Base-by-base conservation (phyloP, 2,797 vertebrate genomes). In the Gymnodraco acuticeps region DNA sequence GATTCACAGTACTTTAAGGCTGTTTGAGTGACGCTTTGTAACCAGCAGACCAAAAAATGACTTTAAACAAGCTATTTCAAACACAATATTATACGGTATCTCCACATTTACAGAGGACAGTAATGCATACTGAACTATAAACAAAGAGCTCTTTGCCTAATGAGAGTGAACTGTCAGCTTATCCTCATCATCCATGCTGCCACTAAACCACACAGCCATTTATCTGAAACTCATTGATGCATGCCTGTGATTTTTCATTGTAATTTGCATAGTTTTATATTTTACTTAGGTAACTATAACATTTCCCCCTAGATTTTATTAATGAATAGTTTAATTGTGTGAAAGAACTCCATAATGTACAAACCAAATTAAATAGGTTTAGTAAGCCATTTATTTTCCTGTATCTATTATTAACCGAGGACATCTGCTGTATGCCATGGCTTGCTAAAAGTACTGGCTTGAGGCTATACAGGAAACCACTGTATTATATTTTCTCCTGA, bases 1-100 rank as follows among this genome's bases (percentile, higher is more conserved):
- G 23, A 60, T 41, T 70, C n/a, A 42, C 27, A 66, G 11, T n/a
- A 19, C 19, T 23, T 20, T 2, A 11, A 53, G 33, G 54, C 11
- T 74, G 33, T 59, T 64, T 20, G 19, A 45, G 14, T 45, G 16
- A 72, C 19, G 2, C 52, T 50, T 59, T 45, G 15, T 43, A 53
- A 53, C 23, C 15, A 64, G 55, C 41, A 50, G 20, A 43, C 17
- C 20, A 41, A 45, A 41, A 45, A 61, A 70, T 50, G 0, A 45
- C 73, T 65, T 1, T 60, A 14, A 53, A 14, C 10, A 54, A 10
- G 8, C 33, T 38, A 38, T 38, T 38, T 38, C 2, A 38, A 38
- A 38, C 33, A 38, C 33, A 38, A 8, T 60, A 53, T 59, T 16
- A 51, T 19, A 55, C 0, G 20, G 2, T 5, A 54, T 61, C 23